Evolutionary conservation across 2,797 vertebrate genomes (phyloP).

Genomic region (Falco columbarius): DNA sequence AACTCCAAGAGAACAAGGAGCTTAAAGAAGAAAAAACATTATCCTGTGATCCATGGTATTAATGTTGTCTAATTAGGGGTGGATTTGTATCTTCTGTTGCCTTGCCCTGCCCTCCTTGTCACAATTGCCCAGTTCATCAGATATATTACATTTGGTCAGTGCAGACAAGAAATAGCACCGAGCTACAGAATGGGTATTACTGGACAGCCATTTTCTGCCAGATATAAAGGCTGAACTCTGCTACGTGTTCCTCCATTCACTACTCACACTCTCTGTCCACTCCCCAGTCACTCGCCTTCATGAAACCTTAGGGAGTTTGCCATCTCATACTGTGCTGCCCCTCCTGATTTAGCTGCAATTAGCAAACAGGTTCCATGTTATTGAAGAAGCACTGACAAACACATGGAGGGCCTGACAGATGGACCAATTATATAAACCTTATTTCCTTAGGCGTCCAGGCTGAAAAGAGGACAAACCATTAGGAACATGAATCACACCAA

Average conservation of each 20-base stretch:
- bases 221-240: not conserved
- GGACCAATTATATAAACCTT: constrained; percentile 36
- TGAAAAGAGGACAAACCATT: constrained; percentile 5
- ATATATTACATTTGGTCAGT: not conserved
- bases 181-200: not conserved
- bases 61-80: not conserved
- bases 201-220: not conserved
- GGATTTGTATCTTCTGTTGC: not conserved
- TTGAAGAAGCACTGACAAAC: not conserved
- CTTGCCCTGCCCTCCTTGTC: not conserved
- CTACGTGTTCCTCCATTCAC: not conserved
- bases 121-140: not conserved
- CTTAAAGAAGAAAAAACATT: not conserved
- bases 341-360: not conserved
- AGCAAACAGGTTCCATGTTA: not conserved
- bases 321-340: not conserved
- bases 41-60: not conserved
- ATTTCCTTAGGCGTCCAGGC: constrained; percentile 7
- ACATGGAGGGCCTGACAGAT: not conserved
- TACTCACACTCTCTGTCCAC: not conserved
- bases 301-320: not conserved
- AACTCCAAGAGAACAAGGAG: not conserved
- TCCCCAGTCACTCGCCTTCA: not conserved
- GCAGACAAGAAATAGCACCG: not conserved
- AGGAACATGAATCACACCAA: not conserved